A percentile compares a stretch with the other conserved stretches of the same genome.
Conservation (phyloP, 2,888 invertebrate species). For the Aquatica leii region DNA sequence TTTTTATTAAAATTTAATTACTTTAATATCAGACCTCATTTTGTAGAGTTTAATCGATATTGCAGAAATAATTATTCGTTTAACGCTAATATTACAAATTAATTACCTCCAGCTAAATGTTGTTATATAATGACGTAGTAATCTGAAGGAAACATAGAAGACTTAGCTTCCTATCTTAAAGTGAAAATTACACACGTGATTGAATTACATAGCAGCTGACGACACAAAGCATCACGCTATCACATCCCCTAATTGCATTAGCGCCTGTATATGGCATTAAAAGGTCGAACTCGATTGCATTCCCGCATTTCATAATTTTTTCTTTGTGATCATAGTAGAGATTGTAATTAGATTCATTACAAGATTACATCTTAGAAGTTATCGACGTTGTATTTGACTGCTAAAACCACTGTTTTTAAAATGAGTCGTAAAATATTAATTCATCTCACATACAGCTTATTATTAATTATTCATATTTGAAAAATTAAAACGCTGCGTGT, state of each 20-base stretch:
- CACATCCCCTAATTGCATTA: constrained; percentile 43
- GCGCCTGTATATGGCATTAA: constrained; percentile 40
- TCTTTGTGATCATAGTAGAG: constrained; percentile 3
- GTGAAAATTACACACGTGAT: constrained; percentile 36
- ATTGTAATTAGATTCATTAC: constrained; percentile 25
- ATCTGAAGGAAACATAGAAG: constrained; percentile 27
- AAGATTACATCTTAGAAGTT: constrained; percentile 25
- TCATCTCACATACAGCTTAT: too few species aligned
- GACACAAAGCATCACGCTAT: constrained; percentile 38
- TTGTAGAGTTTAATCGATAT: too few species aligned
- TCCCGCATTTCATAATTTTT: constrained; percentile 31
- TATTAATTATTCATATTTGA: too few species aligned
- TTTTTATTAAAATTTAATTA: too few species aligned
- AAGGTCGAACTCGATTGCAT: constrained; percentile 42
- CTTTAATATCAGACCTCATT: too few species aligned
- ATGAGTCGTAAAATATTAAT: too few species aligned
- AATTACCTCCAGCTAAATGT: constrained; percentile 26
- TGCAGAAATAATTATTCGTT: too few species aligned
- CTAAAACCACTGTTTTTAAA: too few species aligned
- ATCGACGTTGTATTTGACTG: constrained; percentile 39
- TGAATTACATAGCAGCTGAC: constrained; percentile 37
- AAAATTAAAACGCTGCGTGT: too few species aligned
- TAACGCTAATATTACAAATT: constrained; percentile 19
- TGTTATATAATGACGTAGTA: constrained; percentile 18
- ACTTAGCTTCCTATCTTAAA: constrained; percentile 32